Conservation (phyloP, 2,113 vertebrate species). For the Clarias gariepinus region DNA sequence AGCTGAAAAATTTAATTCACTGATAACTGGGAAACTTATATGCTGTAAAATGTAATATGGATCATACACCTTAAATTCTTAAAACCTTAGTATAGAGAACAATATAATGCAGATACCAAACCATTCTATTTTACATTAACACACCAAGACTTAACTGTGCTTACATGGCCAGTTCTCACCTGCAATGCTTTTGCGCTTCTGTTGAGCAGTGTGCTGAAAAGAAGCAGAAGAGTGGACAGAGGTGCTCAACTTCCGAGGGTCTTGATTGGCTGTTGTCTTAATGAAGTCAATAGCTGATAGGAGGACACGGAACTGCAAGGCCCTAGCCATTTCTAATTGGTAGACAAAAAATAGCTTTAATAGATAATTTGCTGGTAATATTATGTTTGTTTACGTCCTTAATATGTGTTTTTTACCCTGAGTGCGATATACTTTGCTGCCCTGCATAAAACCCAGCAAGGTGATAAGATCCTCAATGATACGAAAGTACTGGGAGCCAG, state of each 20-base stretch:
- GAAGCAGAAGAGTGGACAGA: slow-evolving; percentile 65
- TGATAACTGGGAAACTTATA: not conserved
- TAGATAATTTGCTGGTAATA: not conserved
- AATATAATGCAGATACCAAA: not conserved
- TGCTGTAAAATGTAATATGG: not conserved
- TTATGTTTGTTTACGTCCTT: not conserved
- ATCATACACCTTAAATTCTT: not conserved
- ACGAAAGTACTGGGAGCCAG: slow-evolving; percentile 95
- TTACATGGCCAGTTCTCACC: slow-evolving; percentile 72
- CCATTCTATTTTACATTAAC: not conserved
- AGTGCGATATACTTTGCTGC: slow-evolving; percentile 87
- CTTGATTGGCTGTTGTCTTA: slow-evolving; percentile 87
- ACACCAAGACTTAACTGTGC: not conserved
- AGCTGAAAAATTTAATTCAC: not conserved
- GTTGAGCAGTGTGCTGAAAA: slow-evolving; percentile 75
- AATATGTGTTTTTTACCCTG: slow-evolving; percentile 75
- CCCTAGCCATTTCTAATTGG: slow-evolving; percentile 85
- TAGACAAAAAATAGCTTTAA: not conserved
- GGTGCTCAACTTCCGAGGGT: slow-evolving; percentile 73
- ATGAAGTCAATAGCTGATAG: slow-evolving; percentile 93
- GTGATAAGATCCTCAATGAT: slow-evolving; percentile 97
- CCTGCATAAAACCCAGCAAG: slow-evolving; percentile 92
- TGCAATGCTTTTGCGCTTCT: slow-evolving; percentile 88
- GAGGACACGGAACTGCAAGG: slow-evolving; percentile 88
- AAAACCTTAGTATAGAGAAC: not conserved